phyloP scores from a whole-genome alignment of 2,888 invertebrate genomes.

The Agriopis marginaria region DNA sequence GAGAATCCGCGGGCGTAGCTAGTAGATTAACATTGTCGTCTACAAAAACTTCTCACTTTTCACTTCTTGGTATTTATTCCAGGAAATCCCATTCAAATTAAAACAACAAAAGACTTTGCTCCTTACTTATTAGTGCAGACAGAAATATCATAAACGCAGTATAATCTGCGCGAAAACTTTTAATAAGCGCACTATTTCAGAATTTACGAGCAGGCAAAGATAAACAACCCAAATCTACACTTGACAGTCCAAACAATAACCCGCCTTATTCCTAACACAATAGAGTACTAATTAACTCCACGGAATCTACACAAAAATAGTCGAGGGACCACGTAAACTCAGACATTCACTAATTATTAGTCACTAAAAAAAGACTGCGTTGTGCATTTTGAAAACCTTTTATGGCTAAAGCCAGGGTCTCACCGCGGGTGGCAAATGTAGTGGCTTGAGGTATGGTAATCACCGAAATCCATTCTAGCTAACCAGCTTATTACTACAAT shows the following conservation, averaged over 20 bases:
- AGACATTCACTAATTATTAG: conserved; percentile 55
- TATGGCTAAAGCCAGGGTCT: conserved; percentile 27
- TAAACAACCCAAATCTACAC: conserved; percentile 9
- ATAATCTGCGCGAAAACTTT: conserved; percentile 8
- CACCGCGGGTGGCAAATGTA: neutral
- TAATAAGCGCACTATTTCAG: conserved; percentile 16
- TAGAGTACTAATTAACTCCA: conserved; percentile 29
- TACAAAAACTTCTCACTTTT: no score
- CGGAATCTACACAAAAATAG: conserved; percentile 11
- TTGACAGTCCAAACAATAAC: neutral
- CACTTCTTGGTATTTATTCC: no score
- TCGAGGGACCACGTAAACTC: conserved; percentile 46
- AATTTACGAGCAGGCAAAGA: conserved; percentile 10
- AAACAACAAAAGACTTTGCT: neutral
- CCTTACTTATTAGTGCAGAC: neutral
- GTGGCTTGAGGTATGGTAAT: neutral
- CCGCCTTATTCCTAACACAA: conserved; percentile 1
- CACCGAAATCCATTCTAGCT: no score
- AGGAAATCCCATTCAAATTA: neutral
- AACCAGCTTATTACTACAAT: no score
- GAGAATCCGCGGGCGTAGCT: no score
- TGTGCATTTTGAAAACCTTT: conserved; percentile 55
- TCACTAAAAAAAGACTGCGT: conserved; percentile 53
- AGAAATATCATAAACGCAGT: neutral
- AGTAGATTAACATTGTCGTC: no score